Evolutionary conservation across 2,888 invertebrate genomes (phyloP), one percentile per base, ranked within the genome.

Genomic region (Trachelus troglodyta): DNA sequence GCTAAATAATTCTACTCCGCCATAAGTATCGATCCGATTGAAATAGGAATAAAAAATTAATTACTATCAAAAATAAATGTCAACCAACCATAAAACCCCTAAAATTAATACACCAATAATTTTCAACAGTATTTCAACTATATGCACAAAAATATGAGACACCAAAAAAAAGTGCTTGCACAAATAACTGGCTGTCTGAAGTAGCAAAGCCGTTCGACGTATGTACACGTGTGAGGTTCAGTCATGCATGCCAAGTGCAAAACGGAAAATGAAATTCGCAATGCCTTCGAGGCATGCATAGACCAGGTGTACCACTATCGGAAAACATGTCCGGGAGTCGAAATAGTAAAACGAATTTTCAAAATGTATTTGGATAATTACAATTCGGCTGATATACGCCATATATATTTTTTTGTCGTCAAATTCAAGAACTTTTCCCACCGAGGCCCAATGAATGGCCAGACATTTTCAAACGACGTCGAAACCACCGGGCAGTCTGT

Each of bases 191-290:
- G 2, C 81, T 79, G 80, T 81, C 81, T 74, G 56, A 77, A 81
- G 74, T 79, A 77, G 79, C 81, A 79, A 80, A 80, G 81, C 87
- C 80, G 82, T 84, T 81, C 81, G 80, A 82, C 56, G 40, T 40
- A 0, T 23, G 6, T 6, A 15, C 15, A 6, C 40, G 40, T 56
- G 23, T 82, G 75, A 77, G 75, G 78, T 80, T 75, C 79, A 77
- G 75, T 77, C 76, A 73, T 75, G 78, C 77, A 77, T 79, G 80
- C 77, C 76, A 78, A 81, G 79, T 82, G 80, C 79, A 82, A 85
- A 84, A 83, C 83, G 82, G 81, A 83, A 83, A 86, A 82, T 80
- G 79, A 83, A 81, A 81, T 84, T 81, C 79, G 80, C 76, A 77
- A 80, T 74, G 69, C 76, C 75, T 79, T 73, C 71, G 74, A 75